Evolutionary conservation across 1,140 invertebrate genomes (phyloP).

Genomic region (Drosophila paulistorum): DNA sequence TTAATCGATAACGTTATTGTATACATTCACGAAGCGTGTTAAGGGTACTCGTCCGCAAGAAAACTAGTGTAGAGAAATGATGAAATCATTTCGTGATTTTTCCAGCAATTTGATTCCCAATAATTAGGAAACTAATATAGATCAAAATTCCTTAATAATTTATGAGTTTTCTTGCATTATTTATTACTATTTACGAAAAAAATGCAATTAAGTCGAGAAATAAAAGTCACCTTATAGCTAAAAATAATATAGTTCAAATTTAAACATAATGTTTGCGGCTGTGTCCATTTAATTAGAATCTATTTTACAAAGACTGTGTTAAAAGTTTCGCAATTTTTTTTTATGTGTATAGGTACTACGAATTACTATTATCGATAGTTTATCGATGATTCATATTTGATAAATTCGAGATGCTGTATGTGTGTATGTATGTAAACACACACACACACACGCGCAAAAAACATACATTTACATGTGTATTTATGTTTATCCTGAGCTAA

Average conservation of each 20-base stretch:
- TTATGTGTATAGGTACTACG: background rate
- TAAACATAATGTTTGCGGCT: no score
- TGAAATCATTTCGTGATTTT: background rate
- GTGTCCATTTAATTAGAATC: no score
- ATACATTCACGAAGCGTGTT: conserved; percentile 6
- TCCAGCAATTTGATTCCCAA: no score
- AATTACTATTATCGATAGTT: background rate
- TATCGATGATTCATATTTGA: conserved; percentile 5
- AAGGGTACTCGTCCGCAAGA: background rate
- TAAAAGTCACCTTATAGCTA: no score
- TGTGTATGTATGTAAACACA: background rate
- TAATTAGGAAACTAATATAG: no score
- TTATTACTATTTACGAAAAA: no score
- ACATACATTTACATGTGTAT: background rate
- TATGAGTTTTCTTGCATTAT: no score
- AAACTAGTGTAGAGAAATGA: background rate
- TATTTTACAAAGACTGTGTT: background rate
- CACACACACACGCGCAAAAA: background rate
- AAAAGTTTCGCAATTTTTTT: background rate
- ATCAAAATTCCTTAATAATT: no score
- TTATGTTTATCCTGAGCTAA: conserved; percentile 11
- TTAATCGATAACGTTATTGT: conserved; percentile 3
- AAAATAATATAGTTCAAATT: no score
- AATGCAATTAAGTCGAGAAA: no score
- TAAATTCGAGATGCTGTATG: background rate